Evolutionary conservation across 2,797 vertebrate genomes (phyloP).

Genomic region (Peromyscus melanophrys): DNA sequence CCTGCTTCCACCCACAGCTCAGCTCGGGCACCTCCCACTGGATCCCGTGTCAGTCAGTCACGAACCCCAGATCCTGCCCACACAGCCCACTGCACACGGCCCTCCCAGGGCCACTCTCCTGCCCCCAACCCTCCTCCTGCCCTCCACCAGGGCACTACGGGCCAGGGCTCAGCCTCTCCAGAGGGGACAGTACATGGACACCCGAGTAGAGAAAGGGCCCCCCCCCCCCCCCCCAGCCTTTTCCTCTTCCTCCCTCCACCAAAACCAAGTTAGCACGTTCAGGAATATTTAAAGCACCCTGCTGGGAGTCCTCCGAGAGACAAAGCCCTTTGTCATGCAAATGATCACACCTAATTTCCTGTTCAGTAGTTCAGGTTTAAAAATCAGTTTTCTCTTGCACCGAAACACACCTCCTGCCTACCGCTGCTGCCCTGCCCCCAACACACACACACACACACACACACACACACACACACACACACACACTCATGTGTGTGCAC

Average conservation of each 20-base stretch:
- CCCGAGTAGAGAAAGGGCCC: neutral
- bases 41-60: conserved; percentile 70
- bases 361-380: conserved; percentile 68
- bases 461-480: neutral
- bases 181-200: neutral
- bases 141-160: neutral
- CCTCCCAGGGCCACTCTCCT: neutral
- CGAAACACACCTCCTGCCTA: conserved; percentile 52
- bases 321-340: conserved; percentile 85
- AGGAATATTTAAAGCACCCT: conserved; percentile 81
- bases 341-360: conserved; percentile 71
- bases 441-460: neutral
- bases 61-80: conserved; percentile 53
- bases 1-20: neutral
- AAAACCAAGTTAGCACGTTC: conserved; percentile 26
- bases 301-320: conserved; percentile 70
- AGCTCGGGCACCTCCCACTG: conserved; percentile 61
- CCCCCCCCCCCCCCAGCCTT: neutral
- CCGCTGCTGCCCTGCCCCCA: neutral
- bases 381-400: conserved; percentile 70
- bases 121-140: neutral
- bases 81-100: neutral
- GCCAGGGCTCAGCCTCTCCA: neutral
- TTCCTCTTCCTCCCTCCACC: neutral
- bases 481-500: neutral